A percentile compares a stretch with the other conserved stretches of the same genome.
phyloP scores from a whole-genome alignment of 2,113 vertebrate species.

The Phrynosoma blainvillii region DNA sequence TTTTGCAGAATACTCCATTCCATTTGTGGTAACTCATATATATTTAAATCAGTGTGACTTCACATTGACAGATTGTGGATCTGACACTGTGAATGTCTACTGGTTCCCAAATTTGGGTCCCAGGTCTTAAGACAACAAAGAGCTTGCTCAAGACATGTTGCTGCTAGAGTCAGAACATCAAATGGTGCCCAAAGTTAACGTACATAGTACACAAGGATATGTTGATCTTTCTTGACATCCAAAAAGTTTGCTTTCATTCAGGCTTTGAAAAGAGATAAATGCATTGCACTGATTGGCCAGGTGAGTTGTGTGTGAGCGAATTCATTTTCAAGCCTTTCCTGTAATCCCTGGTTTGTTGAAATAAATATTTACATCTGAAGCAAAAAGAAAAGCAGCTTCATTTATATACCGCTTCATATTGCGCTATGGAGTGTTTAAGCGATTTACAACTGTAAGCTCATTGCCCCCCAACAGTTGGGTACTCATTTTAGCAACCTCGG shows the following conservation, averaged over 20 bases:
- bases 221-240: background rate
- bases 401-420: too few relatives aligned
- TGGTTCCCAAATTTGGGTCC: background rate
- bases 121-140: too few relatives aligned
- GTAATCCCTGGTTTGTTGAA: background rate
- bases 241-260: background rate
- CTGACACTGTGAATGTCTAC: background rate
- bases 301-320: background rate
- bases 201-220: background rate
- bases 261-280: background rate
- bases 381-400: too few relatives aligned
- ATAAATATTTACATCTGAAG: background rate
- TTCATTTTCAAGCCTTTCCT: too few relatives aligned
- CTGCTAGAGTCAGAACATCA: background rate
- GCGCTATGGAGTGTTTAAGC: too few relatives aligned
- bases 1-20: background rate
- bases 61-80: background rate
- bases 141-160: background rate
- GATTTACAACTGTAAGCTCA: too few relatives aligned
- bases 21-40: background rate
- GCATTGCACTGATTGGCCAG: background rate
- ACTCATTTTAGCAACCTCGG: too few relatives aligned
- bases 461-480: too few relatives aligned
- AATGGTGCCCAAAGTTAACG: background rate
- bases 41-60: background rate